A percentile compares a stretch with the other conserved stretches of the same genome.
These are phyloP conservation scores for Ametastegia equiseti DNA, from an alignment of 2,888 invertebrate genomes.

Conservation along the genomic window DNA sequence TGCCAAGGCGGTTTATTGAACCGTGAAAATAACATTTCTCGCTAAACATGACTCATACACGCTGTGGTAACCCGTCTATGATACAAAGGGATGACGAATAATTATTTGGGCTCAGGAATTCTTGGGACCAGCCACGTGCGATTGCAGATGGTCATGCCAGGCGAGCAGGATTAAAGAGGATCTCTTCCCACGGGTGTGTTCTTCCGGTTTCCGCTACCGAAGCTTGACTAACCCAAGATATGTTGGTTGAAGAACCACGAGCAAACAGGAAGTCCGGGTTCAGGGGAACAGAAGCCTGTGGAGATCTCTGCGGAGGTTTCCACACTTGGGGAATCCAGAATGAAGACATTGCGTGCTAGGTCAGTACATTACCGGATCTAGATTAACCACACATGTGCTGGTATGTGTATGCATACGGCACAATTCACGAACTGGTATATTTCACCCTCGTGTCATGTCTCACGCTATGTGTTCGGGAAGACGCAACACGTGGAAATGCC, in stretches of 20 bases:
- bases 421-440: background rate
- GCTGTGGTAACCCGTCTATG: background rate
- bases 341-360: slow-evolving; percentile 6
- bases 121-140: slow-evolving; percentile 38
- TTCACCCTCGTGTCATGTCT: background rate
- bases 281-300: slow-evolving; percentile 62
- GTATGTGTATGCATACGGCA: background rate
- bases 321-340: background rate
- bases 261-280: slow-evolving; percentile 63
- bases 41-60: background rate
- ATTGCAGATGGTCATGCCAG: slow-evolving; percentile 10
- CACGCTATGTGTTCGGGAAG: slow-evolving; percentile 44
- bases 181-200: background rate
- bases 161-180: slow-evolving; percentile 9
- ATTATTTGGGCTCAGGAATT: background rate
- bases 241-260: slow-evolving; percentile 33
- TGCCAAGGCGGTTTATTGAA: too few species aligned
- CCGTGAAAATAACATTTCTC: background rate
- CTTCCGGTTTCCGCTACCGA: slow-evolving; percentile 31
- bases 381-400: background rate
- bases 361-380: background rate
- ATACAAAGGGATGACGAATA: background rate
- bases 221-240: background rate
- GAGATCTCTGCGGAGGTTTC: slow-evolving; percentile 57
- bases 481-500: slow-evolving; percentile 66